Evolutionary conservation across 2,888 invertebrate species (phyloP).

Genomic region (Rhimphoctona megacephalus): DNA sequence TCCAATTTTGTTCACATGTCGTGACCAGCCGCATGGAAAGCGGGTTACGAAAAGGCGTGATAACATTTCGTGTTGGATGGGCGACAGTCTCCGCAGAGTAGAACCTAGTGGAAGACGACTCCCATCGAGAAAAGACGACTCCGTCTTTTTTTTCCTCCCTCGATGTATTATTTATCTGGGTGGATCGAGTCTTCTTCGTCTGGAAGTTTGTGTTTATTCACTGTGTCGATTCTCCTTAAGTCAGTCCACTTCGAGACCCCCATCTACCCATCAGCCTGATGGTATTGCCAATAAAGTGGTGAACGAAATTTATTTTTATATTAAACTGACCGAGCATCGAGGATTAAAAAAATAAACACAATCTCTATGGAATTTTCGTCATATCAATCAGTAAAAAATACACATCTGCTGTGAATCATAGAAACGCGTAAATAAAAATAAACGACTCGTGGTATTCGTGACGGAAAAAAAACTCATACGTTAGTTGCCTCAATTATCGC

Average conservation of each 20-base stretch:
- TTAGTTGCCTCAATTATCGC: not conserved
- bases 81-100: conserved; percentile 19
- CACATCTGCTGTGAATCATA: not conserved
- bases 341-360: not conserved
- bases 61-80: conserved; percentile 32
- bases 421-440: not conserved
- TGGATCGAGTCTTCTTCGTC: conserved; percentile 17
- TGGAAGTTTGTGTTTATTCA: conserved; percentile 30
- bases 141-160: not conserved
- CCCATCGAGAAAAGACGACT: too few relatives aligned
- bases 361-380: not conserved
- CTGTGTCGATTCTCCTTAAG: conserved; percentile 15
- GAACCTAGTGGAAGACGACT: conserved; percentile 11
- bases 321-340: not conserved
- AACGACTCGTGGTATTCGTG: not conserved
- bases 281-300: conserved; percentile 16
- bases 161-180: conserved; percentile 44
- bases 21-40: conserved; percentile 32
- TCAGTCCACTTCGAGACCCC: conserved; percentile 1
- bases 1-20: conserved; percentile 46
- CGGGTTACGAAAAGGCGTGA: conserved; percentile 33
- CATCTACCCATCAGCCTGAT: conserved; percentile 6
- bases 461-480: not conserved
- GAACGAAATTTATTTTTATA: not conserved
- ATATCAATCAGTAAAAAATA: not conserved